phyloP scores from a whole-genome alignment of 2,113 vertebrate species.

The Cyanoramphus novaezelandiae region DNA sequence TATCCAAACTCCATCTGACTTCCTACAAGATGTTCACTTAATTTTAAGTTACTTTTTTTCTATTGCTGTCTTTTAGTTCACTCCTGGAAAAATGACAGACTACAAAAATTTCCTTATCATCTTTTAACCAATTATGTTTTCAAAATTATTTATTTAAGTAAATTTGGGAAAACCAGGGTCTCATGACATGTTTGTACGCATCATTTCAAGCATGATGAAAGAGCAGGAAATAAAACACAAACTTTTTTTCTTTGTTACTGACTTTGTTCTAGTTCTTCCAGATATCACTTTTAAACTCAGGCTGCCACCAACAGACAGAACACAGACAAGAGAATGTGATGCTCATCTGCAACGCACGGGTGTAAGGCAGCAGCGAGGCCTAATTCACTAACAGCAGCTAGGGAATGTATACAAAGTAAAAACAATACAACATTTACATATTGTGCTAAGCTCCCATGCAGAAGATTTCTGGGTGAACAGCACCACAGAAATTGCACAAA shows the following conservation, averaged over 20 bases:
- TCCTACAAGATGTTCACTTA: neutral
- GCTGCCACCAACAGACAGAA: conserved; percentile 72
- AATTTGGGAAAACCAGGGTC: neutral
- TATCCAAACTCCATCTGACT: neutral
- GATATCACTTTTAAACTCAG: conserved; percentile 54
- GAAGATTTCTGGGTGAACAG: neutral
- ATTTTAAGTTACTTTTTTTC: neutral
- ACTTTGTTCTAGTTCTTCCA: conserved; percentile 31
- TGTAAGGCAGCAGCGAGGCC: neutral
- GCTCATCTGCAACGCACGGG: neutral
- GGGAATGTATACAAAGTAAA: neutral
- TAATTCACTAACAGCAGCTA: neutral
- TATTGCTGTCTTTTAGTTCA: neutral
- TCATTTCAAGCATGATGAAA: conserved; percentile 2
- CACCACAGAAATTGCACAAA: neutral
- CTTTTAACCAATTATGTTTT: neutral
- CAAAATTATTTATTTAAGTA: neutral
- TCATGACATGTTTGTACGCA: neutral
- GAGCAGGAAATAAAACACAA: conserved; percentile 7
- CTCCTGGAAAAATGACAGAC: neutral
- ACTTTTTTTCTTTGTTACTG: conserved; percentile 40
- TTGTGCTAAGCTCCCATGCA: neutral
- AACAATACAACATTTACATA: accelerated
- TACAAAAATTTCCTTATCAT: neutral
- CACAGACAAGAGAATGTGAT: conserved; percentile 1